Base-by-base conservation (phyloP, 2,888 invertebrate genomes). In the Harpalus rufipes region DNA sequence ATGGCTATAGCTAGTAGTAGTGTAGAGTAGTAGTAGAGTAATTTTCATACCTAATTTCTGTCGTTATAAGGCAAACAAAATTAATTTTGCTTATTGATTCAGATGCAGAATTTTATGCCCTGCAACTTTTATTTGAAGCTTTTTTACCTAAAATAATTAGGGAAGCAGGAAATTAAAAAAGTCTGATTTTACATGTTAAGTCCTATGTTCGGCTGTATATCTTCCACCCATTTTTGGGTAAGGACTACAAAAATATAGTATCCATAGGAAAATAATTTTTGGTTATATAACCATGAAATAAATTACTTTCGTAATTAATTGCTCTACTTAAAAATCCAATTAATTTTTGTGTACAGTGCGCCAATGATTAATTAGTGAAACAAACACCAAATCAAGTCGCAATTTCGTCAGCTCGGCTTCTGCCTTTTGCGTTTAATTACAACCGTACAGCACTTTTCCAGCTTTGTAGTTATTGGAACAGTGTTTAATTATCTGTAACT, bases 401-500 rank as follows among this genome's bases (percentile, higher is more conserved):
- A 32, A 32, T 32, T 32, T 32, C 32, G 6, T 32, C 6, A 4
- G 32, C 32, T 4, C 32, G 1, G 32, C 32, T 32, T 32, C 61
- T 12, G 10, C 44, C 32, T 32, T 32, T 18, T 12, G 10, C 44
- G 44, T 12, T 10, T 1, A 44, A 10, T 44, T 51, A 12, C 12
- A 12, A 12, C 1, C 7, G 10, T 51, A 12, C 1, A 12, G 44
- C 10, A 51, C 12, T 51, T 51, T 51, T 51, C 10, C 4, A 1
- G 44, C 10, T 51, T 51, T 12, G 10, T 51, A 32, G 32, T 7
- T 21, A 56, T 18, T 51, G 51, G 21, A 56, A 74, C 16, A 74
- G 44, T 44, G 44, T 74, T 74, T 44, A 74, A 78, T 78, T 78
- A 78, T 58, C 78, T 32, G 18, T 58, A 51, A 41, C 44, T 44